These are phyloP conservation scores for Colletes gigas DNA, from an alignment of 1,140 invertebrate genomes.

Conservation along the genomic window DNA sequence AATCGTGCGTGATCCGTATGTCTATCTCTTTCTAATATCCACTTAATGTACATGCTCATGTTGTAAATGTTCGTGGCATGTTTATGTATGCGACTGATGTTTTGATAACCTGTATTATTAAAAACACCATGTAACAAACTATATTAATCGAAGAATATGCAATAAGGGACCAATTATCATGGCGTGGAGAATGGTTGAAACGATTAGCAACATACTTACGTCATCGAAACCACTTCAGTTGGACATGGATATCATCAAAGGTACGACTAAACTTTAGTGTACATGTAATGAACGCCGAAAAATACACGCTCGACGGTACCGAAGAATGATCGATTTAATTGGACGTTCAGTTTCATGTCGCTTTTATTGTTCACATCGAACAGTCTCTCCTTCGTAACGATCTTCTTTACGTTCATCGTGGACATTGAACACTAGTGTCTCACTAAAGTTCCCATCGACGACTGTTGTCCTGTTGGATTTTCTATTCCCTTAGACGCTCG, in stretches of 20 bases:
- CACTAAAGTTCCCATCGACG: too few species aligned
- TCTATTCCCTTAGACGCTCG: too few species aligned
- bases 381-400: too few species aligned
- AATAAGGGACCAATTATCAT: neutral
- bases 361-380: conserved; percentile 2
- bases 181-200: neutral
- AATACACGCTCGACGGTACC: neutral
- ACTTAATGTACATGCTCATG: neutral
- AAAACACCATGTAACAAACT: neutral
- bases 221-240: conserved; percentile 59
- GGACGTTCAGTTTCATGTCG: conserved; percentile 27
- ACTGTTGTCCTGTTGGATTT: too few species aligned
- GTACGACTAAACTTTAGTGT: conserved; percentile 47
- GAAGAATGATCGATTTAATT: neutral
- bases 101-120: conserved; percentile 44
- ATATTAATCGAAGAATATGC: neutral
- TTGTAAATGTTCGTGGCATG: conserved; percentile 44
- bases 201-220: conserved; percentile 41
- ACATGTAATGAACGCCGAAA: neutral
- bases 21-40: neutral
- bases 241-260: conserved; percentile 65
- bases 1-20: neutral
- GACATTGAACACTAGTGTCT: too few species aligned
- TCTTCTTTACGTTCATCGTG: too few species aligned
- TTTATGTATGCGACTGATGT: conserved; percentile 49